Percentiles rank a stretch among this genome's conserved stretches.
These are phyloP conservation scores for Epinotia bilunana DNA, from an alignment of 2,888 invertebrate genomes.

Conservation along the genomic window DNA sequence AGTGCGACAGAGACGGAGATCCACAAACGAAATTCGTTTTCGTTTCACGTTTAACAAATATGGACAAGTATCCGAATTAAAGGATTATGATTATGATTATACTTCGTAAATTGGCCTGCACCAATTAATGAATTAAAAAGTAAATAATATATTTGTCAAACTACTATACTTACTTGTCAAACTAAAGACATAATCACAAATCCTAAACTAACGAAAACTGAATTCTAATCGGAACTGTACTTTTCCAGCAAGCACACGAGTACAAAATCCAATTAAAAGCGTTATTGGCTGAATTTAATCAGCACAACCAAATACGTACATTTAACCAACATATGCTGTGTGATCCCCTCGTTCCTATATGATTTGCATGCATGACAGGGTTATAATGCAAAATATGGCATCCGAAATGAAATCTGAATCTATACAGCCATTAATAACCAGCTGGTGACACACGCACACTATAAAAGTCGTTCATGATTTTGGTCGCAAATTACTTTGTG, in stretches of 20 bases:
- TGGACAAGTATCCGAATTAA: too few species aligned
- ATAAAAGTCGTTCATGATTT: background rate
- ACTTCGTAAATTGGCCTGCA: too few species aligned
- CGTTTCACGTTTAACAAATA: too few species aligned
- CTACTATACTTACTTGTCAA: too few species aligned
- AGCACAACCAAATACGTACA: background rate
- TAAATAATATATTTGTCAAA: too few species aligned
- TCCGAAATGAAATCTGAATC: conserved; percentile 23
- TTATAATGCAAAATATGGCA: conserved; percentile 29
- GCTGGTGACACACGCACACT: background rate
- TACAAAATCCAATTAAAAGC: conserved; percentile 3
- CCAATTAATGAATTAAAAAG: too few species aligned
- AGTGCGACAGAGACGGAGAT: too few species aligned
- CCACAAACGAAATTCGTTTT: too few species aligned
- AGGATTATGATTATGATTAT: too few species aligned
- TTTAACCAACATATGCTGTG: background rate
- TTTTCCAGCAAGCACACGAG: background rate
- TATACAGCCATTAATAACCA: background rate
- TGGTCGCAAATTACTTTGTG: background rate
- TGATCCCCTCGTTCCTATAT: background rate
- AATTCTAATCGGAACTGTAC: background rate
- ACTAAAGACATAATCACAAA: background rate
- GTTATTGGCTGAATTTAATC: conserved; percentile 20
- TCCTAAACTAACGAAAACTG: background rate
- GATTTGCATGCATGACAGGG: conserved; percentile 27